Evolutionary conservation across 2,113 vertebrate species (phyloP).

Genomic region (Pongo pygmaeus): DNA sequence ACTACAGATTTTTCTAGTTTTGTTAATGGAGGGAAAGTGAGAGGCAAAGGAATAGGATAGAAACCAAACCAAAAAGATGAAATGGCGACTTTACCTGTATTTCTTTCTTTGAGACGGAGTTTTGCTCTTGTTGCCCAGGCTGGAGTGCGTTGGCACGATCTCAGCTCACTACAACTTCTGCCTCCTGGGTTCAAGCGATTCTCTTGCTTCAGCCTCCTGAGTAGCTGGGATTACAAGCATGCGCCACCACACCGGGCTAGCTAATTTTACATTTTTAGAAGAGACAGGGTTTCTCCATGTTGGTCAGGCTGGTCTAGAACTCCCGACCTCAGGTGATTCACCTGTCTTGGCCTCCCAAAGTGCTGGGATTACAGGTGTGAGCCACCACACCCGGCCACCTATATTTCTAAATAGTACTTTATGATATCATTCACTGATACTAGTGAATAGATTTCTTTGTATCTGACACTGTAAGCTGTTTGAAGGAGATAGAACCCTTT

Average conservation of each 20-base stretch:
- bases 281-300: too few relatives aligned
- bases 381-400: neutral
- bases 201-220: too few relatives aligned
- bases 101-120: neutral
- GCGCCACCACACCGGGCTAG: too few relatives aligned
- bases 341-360: too few relatives aligned
- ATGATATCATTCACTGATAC: neutral
- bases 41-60: neutral
- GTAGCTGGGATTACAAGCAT: too few relatives aligned
- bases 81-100: neutral
- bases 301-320: too few relatives aligned
- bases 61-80: conserved; percentile 39
- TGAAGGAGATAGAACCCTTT: neutral
- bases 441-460: conserved; percentile 34
- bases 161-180: too few relatives aligned
- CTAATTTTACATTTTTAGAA: too few relatives aligned
- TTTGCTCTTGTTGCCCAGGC: neutral
- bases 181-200: too few relatives aligned
- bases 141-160: too few relatives aligned
- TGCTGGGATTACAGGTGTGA: too few relatives aligned
- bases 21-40: conserved; percentile 37
- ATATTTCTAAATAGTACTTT: conserved; percentile 43
- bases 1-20: conserved; percentile 8
- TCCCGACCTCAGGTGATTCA: too few relatives aligned
- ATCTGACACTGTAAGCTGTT: neutral